Evolutionary conservation across 2,797 vertebrate species (phyloP).

Genomic region (Cirrhinus mrigala): DNA sequence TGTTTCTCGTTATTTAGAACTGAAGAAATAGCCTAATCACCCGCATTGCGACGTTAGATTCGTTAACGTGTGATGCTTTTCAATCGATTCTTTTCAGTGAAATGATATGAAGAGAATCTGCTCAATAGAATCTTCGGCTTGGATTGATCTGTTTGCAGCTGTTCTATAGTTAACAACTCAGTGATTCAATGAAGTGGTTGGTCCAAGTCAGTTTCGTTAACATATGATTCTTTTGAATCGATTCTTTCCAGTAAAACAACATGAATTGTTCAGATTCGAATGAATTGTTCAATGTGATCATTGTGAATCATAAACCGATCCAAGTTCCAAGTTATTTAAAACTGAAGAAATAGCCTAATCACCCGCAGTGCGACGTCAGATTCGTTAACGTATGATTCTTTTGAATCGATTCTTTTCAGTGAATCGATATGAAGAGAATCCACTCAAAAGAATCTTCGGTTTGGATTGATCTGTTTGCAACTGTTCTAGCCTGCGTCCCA

Average conservation of each 20-base stretch:
- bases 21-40: not conserved
- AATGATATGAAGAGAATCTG: too few species aligned
- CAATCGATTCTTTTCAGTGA: not conserved
- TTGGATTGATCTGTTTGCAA: too few species aligned
- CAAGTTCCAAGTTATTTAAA: not conserved
- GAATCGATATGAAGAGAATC: too few species aligned
- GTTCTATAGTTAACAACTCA: too few species aligned
- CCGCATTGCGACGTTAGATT: not conserved
- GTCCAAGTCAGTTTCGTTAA: not conserved
- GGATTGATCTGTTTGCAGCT: too few species aligned
- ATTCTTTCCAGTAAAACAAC: not conserved
- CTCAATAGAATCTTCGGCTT: too few species aligned
- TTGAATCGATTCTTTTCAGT: not conserved
- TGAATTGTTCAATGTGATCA: too few species aligned
- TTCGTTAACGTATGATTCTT: not conserved
- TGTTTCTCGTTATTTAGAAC: not conserved
- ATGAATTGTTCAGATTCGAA: too few species aligned
- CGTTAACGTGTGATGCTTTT: not conserved
- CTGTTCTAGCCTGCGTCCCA: not conserved
- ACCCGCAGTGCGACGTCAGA: not conserved
- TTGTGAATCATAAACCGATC: too few species aligned
- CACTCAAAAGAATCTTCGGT: too few species aligned
- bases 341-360: not conserved
- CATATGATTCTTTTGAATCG: not conserved
- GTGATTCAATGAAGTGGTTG: too few species aligned